A percentile compares a stretch with the other conserved stretches of the same genome.
These are phyloP conservation scores for Limenitis camilla DNA, from an alignment of 2,888 invertebrate species.

Conservation along the genomic window DNA sequence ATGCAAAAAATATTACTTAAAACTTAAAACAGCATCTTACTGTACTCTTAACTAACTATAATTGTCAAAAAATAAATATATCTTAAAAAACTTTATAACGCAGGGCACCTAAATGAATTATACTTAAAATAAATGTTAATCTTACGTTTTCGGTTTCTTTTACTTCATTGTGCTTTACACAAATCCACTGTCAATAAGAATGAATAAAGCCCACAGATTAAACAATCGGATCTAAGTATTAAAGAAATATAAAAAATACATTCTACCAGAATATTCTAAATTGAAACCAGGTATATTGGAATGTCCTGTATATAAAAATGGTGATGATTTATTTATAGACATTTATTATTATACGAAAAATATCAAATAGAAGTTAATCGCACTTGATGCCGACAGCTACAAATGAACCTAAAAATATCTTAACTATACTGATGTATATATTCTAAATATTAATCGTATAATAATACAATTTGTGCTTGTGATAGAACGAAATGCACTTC, in stretches of 20 bases:
- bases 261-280: constrained; percentile 10
- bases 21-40: too few relatives aligned
- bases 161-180: background rate
- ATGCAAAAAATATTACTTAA: background rate
- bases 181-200: constrained; percentile 1
- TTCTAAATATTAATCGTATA: constrained; percentile 14
- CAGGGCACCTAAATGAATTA: too few relatives aligned
- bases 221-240: constrained; percentile 13
- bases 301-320: constrained; percentile 44
- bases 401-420: background rate
- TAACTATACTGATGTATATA: too few relatives aligned
- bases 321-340: constrained; percentile 1
- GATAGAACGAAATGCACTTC: constrained; percentile 44
- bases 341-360: constrained; percentile 13
- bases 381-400: background rate
- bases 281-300: constrained; percentile 40
- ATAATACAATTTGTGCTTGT: constrained; percentile 22
- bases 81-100: too few relatives aligned
- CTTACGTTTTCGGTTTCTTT: background rate
- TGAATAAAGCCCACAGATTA: constrained; percentile 20
- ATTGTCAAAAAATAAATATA: too few relatives aligned
- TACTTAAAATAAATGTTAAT: background rate
- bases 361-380: background rate
- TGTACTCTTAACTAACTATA: too few relatives aligned
- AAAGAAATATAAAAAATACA: constrained; percentile 15